phyloP scores from a whole-genome alignment of 2,888 invertebrate genomes.

The Meta bourneti region DNA sequence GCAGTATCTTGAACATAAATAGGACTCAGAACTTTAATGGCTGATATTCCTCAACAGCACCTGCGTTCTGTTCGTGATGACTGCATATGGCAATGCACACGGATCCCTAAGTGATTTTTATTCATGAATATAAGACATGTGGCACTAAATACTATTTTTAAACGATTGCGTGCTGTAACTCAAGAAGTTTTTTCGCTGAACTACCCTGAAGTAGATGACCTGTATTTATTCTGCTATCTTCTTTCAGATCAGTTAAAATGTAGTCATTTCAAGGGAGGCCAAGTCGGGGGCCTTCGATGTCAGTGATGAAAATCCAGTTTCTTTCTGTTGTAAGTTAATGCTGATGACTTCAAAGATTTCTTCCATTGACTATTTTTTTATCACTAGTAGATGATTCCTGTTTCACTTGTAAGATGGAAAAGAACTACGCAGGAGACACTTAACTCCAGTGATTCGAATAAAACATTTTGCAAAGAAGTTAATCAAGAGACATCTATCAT shows the following conservation, averaged over 20 bases:
- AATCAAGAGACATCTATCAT: too few relatives aligned
- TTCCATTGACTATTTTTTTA: background rate
- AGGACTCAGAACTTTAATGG: background rate
- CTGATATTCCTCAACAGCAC: background rate
- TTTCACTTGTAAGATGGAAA: too few relatives aligned
- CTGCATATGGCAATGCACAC: too few relatives aligned
- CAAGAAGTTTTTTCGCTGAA: background rate
- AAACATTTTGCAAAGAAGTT: too few relatives aligned
- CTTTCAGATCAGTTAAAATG: slow-evolving; percentile 14
- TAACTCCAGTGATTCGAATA: too few relatives aligned
- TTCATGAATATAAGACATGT: background rate
- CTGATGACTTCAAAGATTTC: background rate
- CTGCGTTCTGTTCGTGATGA: background rate
- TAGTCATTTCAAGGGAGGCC: slow-evolving; percentile 27
- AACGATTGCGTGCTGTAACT: background rate
- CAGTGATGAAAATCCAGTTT: slow-evolving; percentile 12
- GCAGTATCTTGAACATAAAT: background rate
- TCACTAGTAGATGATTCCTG: too few relatives aligned
- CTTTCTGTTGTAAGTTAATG: slow-evolving; percentile 23
- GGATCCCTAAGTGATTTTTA: background rate
- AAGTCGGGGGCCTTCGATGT: background rate
- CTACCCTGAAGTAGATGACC: background rate
- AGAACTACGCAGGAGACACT: too few relatives aligned
- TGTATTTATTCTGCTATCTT: slow-evolving; percentile 4
- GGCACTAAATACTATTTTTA: slow-evolving; percentile 3